A percentile compares a stretch with the other conserved stretches of the same genome.
Evolutionary conservation across 1,140 invertebrate species (phyloP).

Genomic region (Sitodiplosis mosellana): DNA sequence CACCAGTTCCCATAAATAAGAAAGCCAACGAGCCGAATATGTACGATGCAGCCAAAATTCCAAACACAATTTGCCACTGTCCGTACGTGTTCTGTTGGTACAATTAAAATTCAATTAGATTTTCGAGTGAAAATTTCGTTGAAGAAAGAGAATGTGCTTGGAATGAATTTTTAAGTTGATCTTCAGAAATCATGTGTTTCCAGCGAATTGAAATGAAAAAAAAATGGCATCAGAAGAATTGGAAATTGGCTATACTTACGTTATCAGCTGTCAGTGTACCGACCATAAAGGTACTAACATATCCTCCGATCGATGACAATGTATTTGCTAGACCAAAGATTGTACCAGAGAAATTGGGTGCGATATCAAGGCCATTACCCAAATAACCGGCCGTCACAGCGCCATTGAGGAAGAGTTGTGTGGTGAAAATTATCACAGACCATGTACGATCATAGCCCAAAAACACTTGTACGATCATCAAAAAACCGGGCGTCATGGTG

Average conservation of each 20-base stretch:
- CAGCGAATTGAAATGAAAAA: no score
- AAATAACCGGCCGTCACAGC: constrained; percentile 73
- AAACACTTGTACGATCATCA: constrained; percentile 52
- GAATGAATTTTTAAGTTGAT: constrained; percentile 16
- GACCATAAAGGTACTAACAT: constrained; percentile 68
- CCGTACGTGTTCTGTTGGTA: constrained; percentile 44
- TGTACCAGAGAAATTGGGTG: constrained; percentile 74
- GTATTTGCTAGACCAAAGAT: constrained; percentile 85
- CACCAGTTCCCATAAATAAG: constrained; percentile 45
- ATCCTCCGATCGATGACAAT: constrained; percentile 72
- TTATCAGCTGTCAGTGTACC: constrained; percentile 57
- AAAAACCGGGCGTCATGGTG: constrained; percentile 34
- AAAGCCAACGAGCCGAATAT: constrained; percentile 47
- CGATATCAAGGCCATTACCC: constrained; percentile 76
- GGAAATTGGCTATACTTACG: constrained; percentile 36
- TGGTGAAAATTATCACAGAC: constrained; percentile 55
- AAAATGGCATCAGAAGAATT: no score
- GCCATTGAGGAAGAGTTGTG: constrained; percentile 62
- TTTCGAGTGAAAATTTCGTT: background rate
- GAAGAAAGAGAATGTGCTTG: constrained; percentile 13
- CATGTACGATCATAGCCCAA: constrained; percentile 44
- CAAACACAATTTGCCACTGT: constrained; percentile 73
- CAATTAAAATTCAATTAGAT: constrained; percentile 6
- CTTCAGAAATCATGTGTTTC: no score
- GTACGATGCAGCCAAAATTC: constrained; percentile 57